Evolutionary conservation across 1,140 invertebrate genomes (phyloP), one percentile per base, ranked within the genome.

Genomic region (Scaptomyza hsui): DNA sequence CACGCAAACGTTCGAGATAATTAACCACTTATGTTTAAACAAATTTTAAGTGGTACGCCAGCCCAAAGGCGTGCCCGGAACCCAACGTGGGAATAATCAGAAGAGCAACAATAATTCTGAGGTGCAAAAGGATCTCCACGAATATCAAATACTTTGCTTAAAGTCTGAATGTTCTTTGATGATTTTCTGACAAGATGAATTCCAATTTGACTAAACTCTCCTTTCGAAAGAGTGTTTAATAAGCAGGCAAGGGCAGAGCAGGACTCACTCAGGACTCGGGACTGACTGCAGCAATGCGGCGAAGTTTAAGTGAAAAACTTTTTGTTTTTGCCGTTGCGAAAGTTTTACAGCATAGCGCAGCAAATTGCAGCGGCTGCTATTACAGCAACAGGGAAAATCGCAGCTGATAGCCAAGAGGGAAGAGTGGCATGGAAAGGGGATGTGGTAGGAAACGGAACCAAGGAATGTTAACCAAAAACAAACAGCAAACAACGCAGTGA

Each of bases 291-390:
- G 81, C 81, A 85, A 81, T 85, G 81, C 81, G 81, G 72, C 61
- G 81, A 86, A 85, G 81, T 85, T 85, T 86, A 85, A 85, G 81
- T 85, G 81, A 85, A 85, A 85, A 85, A 85, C 77, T 85, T 85
- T 83, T 77, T 63, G 68, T 78, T 78, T 83, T 78, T 79, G 60
- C 80, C 68, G 72, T n/a, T n/a, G n/a, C 62, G 78, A 80, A 85
- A 86, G 47, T 85, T 85, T 86, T 80, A 69, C 76, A 75, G 74
- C 65, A 77, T 68, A 75, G 62, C 72, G 67, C 68, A 75, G 81
- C 78, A 85, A 85, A 86, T 86, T 85, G 81, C 80, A 85, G 76
- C 72, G 80, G 81, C 81, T 86, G 80, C 72, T 77, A 80, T 85
- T 80, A 80, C 81, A 75, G 79, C 76, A 68, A 67, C 81, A 67